These are phyloP conservation scores for Auanema sp. DNA, from an alignment of 2,888 invertebrate species.

Conservation along the genomic window DNA sequence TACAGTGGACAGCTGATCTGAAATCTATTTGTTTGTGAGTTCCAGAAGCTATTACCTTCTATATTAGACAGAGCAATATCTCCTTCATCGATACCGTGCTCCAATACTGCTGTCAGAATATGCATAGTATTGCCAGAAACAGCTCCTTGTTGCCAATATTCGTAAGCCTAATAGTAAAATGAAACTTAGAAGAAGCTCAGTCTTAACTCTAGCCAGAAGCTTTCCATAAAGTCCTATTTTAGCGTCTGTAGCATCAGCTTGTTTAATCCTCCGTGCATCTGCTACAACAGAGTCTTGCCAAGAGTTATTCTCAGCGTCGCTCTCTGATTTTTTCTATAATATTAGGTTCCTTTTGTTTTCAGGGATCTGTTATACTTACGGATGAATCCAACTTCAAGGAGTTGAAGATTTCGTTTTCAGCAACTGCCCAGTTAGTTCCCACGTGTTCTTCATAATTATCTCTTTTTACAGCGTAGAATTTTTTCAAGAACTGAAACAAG, in stretches of 20 bases:
- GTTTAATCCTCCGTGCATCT: slow-evolving; percentile 6
- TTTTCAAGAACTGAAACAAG: no score
- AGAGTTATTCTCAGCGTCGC: no score
- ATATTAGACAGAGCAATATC: slow-evolving; percentile 10
- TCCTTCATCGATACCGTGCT: slow-evolving; percentile 37
- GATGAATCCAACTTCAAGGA: slow-evolving; percentile 1
- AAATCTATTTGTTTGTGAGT: no score
- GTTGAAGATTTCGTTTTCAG: no score
- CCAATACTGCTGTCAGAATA: slow-evolving; percentile 26
- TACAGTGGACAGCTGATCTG: no score
- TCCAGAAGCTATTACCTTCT: no score
- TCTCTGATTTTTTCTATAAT: no score
- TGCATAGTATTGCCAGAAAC: slow-evolving; percentile 24
- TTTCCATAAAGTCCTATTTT: slow-evolving; percentile 24
- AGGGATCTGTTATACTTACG: no score
- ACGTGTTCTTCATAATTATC: no score
- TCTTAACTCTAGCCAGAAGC: slow-evolving; percentile 26
- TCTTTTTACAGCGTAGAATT: no score
- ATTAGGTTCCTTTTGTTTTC: background rate
- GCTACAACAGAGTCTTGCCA: background rate
- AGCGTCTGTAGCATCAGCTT: slow-evolving; percentile 14
- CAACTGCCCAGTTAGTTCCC: no score
- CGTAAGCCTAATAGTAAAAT: slow-evolving; percentile 18
- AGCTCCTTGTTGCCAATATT: slow-evolving; percentile 25
- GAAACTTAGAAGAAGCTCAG: background rate